A percentile compares a stretch with the other conserved stretches of the same genome.
phyloP scores from a whole-genome alignment of 2,113 vertebrate species.

The Cynoglossus semilaevis region DNA sequence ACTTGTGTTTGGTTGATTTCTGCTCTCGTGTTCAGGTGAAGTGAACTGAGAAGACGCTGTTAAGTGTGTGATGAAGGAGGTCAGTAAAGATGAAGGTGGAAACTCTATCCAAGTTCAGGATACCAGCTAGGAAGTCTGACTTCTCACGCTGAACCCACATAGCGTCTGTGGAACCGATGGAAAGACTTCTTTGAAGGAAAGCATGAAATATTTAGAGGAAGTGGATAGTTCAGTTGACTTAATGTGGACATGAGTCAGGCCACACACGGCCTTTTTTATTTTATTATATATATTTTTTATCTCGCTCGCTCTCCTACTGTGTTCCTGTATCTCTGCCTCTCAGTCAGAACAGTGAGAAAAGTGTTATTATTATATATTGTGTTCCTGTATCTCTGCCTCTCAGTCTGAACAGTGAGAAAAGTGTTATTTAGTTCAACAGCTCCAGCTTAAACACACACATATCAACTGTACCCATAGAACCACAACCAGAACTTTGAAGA shows the following conservation, averaged over 20 bases:
- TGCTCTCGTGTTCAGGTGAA: conserved; percentile 58
- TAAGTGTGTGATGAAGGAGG: conserved; percentile 42
- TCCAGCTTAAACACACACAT: too few species aligned
- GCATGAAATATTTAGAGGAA: conserved; percentile 83
- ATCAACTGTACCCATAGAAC: too few species aligned
- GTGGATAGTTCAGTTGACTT: conserved; percentile 71
- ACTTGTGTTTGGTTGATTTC: conserved; percentile 32
- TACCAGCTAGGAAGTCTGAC: conserved; percentile 83
- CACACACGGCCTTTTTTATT: conserved; percentile 44
- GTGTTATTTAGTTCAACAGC: too few species aligned
- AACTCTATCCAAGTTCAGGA: conserved; percentile 82
- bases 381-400: neutral
- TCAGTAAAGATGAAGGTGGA: conserved; percentile 60
- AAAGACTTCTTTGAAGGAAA: conserved; percentile 82
- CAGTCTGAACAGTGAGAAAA: too few species aligned
- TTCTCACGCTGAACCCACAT: conserved; percentile 84
- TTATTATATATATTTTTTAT: conserved; percentile 22
- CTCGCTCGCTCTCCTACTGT: neutral
- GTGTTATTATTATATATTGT: neutral
- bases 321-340: neutral
- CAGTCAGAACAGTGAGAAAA: too few species aligned
- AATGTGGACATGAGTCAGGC: conserved; percentile 63
- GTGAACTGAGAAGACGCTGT: conserved; percentile 48
- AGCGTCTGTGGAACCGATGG: conserved; percentile 77
- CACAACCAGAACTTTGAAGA: too few species aligned